These are phyloP conservation scores for Erythrocercus mccallii DNA, from an alignment of 2,113 vertebrate species.

Conservation along the genomic window DNA sequence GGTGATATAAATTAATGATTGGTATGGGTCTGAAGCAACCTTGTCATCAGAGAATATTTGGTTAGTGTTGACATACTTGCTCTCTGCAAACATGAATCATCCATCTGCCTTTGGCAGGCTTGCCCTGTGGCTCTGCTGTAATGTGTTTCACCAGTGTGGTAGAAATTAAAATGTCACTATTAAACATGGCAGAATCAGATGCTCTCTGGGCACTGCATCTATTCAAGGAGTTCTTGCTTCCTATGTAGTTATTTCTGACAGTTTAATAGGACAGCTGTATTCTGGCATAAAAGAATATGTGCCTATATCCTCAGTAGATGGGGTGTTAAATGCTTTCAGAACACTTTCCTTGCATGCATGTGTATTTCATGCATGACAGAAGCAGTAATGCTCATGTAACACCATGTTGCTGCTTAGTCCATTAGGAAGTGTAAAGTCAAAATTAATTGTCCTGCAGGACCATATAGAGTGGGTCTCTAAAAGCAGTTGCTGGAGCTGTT, in stretches of 20 bases:
- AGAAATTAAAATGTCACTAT: conserved; percentile 49
- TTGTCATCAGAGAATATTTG: conserved; percentile 3
- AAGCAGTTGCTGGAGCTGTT: neutral
- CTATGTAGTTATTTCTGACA: neutral
- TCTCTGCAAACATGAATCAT: conserved; percentile 5
- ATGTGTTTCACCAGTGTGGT: conserved; percentile 12
- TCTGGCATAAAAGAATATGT: neutral
- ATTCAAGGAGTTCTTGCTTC: neutral
- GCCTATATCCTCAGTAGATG: neutral
- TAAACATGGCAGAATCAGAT: conserved; percentile 49
- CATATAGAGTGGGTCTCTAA: neutral
- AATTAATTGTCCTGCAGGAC: conserved; percentile 12
- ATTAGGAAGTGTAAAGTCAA: conserved; percentile 26
- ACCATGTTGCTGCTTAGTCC: neutral
- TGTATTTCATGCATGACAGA: neutral
- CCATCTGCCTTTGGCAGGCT: conserved; percentile 1
- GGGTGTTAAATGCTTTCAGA: neutral
- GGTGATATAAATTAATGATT: neutral
- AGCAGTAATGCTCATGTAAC: neutral
- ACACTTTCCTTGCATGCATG: neutral
- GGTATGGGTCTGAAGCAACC: neutral
- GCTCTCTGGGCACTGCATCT: neutral
- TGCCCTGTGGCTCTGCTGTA: neutral
- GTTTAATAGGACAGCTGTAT: conserved; percentile 19
- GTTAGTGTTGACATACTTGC: conserved; percentile 27